Conservation (phyloP, 35 echinoderm and acorn worm species). For the Ptychodera flava region DNA sequence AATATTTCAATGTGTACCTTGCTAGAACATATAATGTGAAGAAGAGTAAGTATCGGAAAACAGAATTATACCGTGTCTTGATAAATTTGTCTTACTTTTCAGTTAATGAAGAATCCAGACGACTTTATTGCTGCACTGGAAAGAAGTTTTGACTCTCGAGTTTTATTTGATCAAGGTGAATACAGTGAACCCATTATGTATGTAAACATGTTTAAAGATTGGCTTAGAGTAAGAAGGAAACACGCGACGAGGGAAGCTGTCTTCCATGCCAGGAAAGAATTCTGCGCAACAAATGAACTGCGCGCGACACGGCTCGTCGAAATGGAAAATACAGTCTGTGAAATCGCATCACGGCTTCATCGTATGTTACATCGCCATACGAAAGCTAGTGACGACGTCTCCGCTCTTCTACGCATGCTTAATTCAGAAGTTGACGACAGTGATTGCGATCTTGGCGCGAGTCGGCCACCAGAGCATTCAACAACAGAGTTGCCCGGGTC, state of each 20-base stretch:
- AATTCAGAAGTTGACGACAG: background rate
- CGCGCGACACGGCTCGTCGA: background rate
- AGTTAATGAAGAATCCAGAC: background rate
- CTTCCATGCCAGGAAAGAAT: background rate
- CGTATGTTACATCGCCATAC: background rate
- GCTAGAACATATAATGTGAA: too few relatives aligned
- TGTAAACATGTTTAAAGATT: background rate
- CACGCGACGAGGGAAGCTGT: background rate
- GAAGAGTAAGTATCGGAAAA: too few relatives aligned
- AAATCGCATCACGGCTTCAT: background rate
- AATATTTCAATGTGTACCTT: too few relatives aligned
- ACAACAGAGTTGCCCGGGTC: background rate
- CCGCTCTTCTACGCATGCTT: background rate
- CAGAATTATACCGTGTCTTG: background rate
- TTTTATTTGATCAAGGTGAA: background rate
- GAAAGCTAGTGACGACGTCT: background rate
- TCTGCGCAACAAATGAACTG: background rate
- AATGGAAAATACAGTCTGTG: background rate
- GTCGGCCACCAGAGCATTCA: background rate
- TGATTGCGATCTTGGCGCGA: background rate
- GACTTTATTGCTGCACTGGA: background rate
- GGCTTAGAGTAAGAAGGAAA: background rate
- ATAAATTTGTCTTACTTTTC: background rate
- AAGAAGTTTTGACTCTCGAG: background rate
- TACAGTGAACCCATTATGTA: background rate